Conservation (phyloP, 2,888 invertebrate genomes). For the Epinotia demarniana region DNA sequence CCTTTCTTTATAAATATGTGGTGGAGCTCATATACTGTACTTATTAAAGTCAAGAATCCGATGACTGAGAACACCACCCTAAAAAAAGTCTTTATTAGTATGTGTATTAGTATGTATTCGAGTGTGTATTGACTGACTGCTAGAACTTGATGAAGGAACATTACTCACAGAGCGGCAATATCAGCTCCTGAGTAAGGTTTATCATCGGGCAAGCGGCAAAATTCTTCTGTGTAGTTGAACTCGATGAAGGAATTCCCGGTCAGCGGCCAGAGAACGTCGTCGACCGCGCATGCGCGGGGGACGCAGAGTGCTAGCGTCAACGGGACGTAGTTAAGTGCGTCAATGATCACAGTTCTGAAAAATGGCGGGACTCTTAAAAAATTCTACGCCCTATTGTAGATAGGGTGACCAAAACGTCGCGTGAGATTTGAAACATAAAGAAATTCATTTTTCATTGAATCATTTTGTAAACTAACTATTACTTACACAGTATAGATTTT, state of each 20-base stretch:
- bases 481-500: no score
- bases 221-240: constrained; percentile 20
- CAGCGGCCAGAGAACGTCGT: constrained; percentile 16
- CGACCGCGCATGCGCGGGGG: constrained; percentile 35
- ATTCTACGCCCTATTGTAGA: no score
- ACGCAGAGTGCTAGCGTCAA: constrained; percentile 42
- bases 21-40: constrained; percentile 34
- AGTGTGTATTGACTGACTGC: no score
- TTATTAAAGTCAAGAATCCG: constrained; percentile 19
- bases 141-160: no score
- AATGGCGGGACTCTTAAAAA: background rate
- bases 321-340: background rate
- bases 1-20: constrained; percentile 32
- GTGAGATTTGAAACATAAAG: no score
- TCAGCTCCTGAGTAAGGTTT: constrained; percentile 40
- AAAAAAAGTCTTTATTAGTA: constrained; percentile 9
- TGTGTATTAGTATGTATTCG: background rate
- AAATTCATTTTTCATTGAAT: no score
- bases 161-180: constrained; percentile 40
- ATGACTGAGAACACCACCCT: constrained; percentile 36
- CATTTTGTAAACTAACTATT: no score
- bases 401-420: no score
- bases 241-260: background rate
- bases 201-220: constrained; percentile 41
- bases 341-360: constrained; percentile 1